These are phyloP conservation scores for Monoplex corrugatus DNA, from an alignment of 2,888 invertebrate species.

Conservation along the genomic window DNA sequence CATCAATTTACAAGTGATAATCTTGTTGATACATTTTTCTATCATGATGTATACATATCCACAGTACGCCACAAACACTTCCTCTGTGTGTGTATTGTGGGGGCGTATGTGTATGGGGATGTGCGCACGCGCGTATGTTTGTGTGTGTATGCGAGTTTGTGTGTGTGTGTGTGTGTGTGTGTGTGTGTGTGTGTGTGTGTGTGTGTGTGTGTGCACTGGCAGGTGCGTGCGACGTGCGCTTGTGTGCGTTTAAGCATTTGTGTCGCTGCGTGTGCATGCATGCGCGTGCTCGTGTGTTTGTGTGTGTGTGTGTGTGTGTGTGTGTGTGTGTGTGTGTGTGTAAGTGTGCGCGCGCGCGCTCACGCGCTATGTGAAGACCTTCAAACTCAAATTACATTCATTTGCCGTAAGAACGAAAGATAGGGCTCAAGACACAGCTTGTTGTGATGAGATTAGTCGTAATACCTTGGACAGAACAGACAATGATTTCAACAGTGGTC, in stretches of 20 bases:
- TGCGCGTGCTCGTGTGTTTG: not conserved
- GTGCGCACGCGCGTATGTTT: not conserved
- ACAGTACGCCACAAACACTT: not conserved
- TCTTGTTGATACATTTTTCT: no score
- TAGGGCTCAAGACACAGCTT: no score
- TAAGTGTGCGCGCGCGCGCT: not conserved
- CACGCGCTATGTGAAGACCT: not conserved
- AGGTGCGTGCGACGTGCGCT: no score
- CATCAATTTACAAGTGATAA: no score
- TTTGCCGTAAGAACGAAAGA: not conserved
- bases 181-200: no score
- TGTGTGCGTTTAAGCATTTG: not conserved
- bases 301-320: slow-evolving; percentile 10
- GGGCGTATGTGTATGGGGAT: no score
- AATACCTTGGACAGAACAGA: not conserved
- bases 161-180: not conserved
- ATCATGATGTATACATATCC: not conserved
- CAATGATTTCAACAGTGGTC: not conserved
- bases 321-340: not conserved
- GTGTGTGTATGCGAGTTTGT: not conserved
- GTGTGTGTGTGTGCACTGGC: no score
- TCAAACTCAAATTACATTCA: not conserved
- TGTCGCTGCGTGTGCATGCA: not conserved
- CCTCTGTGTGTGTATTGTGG: not conserved
- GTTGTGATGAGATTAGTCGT: not conserved